Percentiles rank a stretch among this genome's conserved stretches.
phyloP scores from a whole-genome alignment of 2,888 invertebrate species.

The Steinernema scapterisci region DNA sequence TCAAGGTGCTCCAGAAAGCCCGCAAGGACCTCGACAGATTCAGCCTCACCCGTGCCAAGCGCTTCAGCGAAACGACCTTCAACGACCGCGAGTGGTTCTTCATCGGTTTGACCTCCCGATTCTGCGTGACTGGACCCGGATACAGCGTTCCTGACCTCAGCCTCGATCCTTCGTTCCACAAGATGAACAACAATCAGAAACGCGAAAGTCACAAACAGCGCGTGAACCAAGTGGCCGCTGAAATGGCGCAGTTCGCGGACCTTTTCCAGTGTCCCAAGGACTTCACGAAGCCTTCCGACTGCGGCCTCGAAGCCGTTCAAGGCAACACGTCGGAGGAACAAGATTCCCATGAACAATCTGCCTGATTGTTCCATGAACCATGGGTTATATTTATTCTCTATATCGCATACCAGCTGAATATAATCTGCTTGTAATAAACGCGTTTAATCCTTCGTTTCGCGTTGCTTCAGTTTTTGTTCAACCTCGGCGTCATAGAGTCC shows the following conservation, averaged over 20 bases:
- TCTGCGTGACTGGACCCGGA: background rate
- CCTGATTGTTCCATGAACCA: too few species aligned
- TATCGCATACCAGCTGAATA: too few species aligned
- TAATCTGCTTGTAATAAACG: too few species aligned
- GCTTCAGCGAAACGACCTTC: constrained; percentile 6
- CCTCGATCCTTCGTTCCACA: background rate
- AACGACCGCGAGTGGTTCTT: constrained; percentile 28
- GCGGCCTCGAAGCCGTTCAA: background rate
- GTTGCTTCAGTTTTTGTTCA: too few species aligned
- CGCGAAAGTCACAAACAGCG: background rate
- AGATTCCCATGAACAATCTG: background rate
- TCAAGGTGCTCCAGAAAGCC: constrained; percentile 13
- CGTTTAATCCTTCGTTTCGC: too few species aligned
- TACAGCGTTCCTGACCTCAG: background rate
- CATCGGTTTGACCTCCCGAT: constrained; percentile 14
- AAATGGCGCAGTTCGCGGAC: background rate
- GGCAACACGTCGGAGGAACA: background rate
- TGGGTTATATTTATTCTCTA: too few species aligned
- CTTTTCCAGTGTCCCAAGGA: constrained; percentile 8
- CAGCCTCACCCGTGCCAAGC: background rate
- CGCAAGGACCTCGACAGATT: background rate
- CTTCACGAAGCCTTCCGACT: background rate
- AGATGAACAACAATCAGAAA: background rate
- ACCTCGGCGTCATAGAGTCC: too few species aligned
- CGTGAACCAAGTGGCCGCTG: background rate